phyloP scores from a whole-genome alignment of 2,113 vertebrate species.

The Pituophis catenifer region DNA sequence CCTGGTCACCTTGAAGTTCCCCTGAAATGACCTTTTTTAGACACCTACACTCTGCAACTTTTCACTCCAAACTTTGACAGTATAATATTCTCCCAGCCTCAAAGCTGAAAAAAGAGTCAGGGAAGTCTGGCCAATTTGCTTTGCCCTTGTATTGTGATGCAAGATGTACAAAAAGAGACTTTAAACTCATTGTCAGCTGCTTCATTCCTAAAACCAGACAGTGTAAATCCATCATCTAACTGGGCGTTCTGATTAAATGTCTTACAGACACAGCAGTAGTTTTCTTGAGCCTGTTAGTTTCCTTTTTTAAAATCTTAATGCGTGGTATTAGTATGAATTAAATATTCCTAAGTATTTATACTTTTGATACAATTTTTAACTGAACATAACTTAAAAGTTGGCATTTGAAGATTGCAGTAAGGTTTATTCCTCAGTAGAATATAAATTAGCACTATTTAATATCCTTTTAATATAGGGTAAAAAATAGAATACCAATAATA shows the following conservation, averaged over 20 bases:
- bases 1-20: background rate
- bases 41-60: background rate
- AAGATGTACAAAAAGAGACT: background rate
- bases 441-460: background rate
- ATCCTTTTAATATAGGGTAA: background rate
- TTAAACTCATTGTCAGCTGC: slow-evolving; percentile 3
- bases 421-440: background rate
- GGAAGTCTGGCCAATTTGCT: slow-evolving; percentile 1
- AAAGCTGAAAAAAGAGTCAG: background rate
- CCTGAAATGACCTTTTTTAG: background rate
- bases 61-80: background rate
- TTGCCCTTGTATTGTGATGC: background rate
- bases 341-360: background rate
- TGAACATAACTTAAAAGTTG: background rate
- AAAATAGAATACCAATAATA: background rate
- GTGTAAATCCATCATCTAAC: slow-evolving; percentile 11
- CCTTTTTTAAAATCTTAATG: slow-evolving; percentile 7
- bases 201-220: slow-evolving; percentile 23
- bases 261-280: slow-evolving; percentile 7
- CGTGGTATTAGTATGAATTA: background rate
- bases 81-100: background rate
- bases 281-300: background rate
- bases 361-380: background rate
- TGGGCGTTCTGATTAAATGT: background rate
- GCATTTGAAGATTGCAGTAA: background rate